Percentiles rank a stretch among this genome's conserved stretches.
Conservation (phyloP, 2,888 invertebrate species). For the Clostera curtula region DNA sequence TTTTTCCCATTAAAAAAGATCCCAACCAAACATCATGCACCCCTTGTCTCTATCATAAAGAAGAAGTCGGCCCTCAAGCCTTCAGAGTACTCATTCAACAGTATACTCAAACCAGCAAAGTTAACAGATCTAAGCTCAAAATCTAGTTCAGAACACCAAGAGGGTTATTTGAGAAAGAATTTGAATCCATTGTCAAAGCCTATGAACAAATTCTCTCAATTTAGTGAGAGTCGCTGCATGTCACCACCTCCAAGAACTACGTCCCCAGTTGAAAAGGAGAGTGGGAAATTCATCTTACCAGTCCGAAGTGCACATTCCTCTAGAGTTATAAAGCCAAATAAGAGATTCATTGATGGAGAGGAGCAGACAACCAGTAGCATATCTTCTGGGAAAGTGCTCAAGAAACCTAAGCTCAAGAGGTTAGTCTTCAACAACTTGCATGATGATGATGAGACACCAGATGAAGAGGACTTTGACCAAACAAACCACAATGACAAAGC, state of each 20-base stretch:
- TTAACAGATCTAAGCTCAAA: slow-evolving; percentile 77
- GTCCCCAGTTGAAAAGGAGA: slow-evolving; percentile 57
- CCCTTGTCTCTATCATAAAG: slow-evolving; percentile 77
- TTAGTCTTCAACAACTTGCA: slow-evolving; percentile 62
- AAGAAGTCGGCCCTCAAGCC: slow-evolving; percentile 75
- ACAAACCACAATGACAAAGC: slow-evolving; percentile 43
- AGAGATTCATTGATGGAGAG: slow-evolving; percentile 84
- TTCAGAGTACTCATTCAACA: slow-evolving; percentile 73
- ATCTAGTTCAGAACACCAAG: slow-evolving; percentile 67
- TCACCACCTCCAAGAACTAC: slow-evolving; percentile 61
- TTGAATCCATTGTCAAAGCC: slow-evolving; percentile 64
- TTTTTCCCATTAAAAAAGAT: slow-evolving; percentile 73
- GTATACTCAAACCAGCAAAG: slow-evolving; percentile 77
- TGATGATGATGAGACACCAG: slow-evolving; percentile 43
- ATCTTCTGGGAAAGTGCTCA: slow-evolving; percentile 58
- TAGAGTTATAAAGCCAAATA: slow-evolving; percentile 91
- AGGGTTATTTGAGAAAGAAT: slow-evolving; percentile 63
- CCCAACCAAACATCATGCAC: slow-evolving; percentile 74
- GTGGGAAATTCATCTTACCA: slow-evolving; percentile 81
- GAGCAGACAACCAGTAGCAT: slow-evolving; percentile 53
- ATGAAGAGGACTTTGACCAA: slow-evolving; percentile 47
- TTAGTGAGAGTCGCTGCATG: slow-evolving; percentile 59
- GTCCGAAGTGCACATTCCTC: slow-evolving; percentile 89
- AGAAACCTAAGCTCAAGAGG: slow-evolving; percentile 66
- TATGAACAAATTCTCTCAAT: slow-evolving; percentile 63